phyloP scores from a whole-genome alignment of 2,888 invertebrate species.

The Tribolium freemani region DNA sequence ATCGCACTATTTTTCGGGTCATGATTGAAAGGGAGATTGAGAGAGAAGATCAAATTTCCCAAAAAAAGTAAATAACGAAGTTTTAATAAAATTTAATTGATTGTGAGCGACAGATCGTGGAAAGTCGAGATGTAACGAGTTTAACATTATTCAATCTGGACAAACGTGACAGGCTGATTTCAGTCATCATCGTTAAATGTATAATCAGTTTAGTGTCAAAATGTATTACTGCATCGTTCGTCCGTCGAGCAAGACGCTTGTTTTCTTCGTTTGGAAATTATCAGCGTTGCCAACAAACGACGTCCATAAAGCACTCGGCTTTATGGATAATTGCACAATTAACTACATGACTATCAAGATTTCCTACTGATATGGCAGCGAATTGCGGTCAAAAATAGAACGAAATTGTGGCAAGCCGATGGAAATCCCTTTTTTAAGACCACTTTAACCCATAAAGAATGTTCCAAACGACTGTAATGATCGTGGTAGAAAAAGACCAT shows the following conservation, averaged over 20 bases:
- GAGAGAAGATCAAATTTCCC: conserved; percentile 17
- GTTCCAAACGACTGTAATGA: neutral
- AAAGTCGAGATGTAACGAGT: conserved; percentile 38
- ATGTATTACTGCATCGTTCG: conserved; percentile 23
- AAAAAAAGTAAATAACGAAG: conserved; percentile 14
- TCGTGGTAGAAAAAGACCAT: conserved; percentile 10
- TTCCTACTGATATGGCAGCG: neutral
- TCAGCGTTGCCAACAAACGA: conserved; percentile 2
- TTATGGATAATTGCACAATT: conserved; percentile 4
- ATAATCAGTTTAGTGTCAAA: conserved; percentile 40
- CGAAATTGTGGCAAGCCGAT: neutral
- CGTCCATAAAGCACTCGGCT: conserved; percentile 3
- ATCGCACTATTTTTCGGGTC: conserved; percentile 15
- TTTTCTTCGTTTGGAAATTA: conserved; percentile 12
- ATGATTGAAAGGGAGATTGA: conserved; percentile 12
- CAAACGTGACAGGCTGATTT: conserved; percentile 38
- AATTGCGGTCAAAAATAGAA: neutral
- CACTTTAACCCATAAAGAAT: neutral
- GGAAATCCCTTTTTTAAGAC: neutral
- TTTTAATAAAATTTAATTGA: conserved; percentile 35
- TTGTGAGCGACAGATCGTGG: conserved; percentile 31
- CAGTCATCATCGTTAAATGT: conserved; percentile 40
- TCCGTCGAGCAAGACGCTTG: neutral
- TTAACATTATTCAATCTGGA: conserved; percentile 34
- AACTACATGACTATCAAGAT: conserved; percentile 1